These are phyloP conservation scores for Notolabrus celidotus DNA, from an alignment of 2,797 vertebrate species.

Conservation along the genomic window DNA sequence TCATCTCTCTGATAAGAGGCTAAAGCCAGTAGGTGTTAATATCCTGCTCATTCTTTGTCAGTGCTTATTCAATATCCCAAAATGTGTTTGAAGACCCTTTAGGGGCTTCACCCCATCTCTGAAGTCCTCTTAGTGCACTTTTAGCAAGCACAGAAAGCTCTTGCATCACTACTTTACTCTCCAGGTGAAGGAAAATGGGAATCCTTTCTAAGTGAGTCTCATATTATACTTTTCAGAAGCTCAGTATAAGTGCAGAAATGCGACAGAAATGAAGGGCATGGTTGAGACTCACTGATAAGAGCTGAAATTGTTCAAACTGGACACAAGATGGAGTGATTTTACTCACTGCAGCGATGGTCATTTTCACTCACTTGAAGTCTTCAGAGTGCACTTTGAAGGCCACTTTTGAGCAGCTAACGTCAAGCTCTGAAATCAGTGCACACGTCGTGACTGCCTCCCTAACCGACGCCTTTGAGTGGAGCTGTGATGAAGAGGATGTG, in stretches of 20 bases:
- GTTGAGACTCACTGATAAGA: conserved; percentile 46
- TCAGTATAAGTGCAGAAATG: conserved; percentile 63
- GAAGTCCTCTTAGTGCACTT: conserved; percentile 38
- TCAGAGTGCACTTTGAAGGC: conserved; percentile 13
- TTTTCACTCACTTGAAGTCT: background rate
- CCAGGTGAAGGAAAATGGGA: conserved; percentile 46
- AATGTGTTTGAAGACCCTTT: conserved; percentile 45
- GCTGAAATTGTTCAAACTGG: conserved; percentile 50
- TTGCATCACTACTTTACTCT: conserved; percentile 57
- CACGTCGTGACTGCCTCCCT: too few species aligned
- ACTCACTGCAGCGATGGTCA: conserved; percentile 44
- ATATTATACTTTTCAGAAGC: conserved; percentile 65
- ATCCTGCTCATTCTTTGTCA: conserved; percentile 26
- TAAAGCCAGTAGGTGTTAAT: conserved; percentile 55
- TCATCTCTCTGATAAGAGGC: conserved; percentile 42
- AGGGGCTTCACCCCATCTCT: conserved; percentile 52
- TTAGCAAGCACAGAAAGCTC: conserved; percentile 34
- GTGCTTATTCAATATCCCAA: conserved; percentile 24
- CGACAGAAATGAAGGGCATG: conserved; percentile 39
- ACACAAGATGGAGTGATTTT: conserved; percentile 34
- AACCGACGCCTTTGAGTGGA: background rate
- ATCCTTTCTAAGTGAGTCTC: conserved; percentile 52
- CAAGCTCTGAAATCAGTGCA: conserved; percentile 3
- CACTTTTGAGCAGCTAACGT: background rate
- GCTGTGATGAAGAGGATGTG: background rate